Evolutionary conservation across 2,113 vertebrate genomes (phyloP).

Genomic region (Clarias gariepinus): DNA sequence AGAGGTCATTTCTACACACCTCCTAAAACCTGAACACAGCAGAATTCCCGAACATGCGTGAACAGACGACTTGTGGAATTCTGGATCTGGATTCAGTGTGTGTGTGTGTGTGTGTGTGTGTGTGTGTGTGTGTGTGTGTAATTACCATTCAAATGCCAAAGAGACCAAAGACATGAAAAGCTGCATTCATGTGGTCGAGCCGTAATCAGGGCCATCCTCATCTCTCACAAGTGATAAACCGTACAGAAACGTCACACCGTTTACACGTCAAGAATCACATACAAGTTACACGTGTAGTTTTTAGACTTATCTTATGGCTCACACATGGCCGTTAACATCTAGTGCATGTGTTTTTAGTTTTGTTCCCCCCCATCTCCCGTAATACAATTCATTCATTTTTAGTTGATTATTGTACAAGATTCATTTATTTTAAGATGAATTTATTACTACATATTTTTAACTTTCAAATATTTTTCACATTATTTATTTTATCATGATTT

Average conservation of each 20-base stretch:
- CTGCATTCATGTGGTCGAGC: slow-evolving; percentile 17
- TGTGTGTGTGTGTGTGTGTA: slow-evolving; percentile 10
- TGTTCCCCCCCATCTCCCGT: not conserved
- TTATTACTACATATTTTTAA: too few relatives aligned
- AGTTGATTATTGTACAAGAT: not conserved
- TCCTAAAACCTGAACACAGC: not conserved
- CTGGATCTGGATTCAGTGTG: not conserved
- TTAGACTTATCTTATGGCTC: too few relatives aligned
- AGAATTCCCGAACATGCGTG: not conserved
- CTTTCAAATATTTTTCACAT: not conserved
- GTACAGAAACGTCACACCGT: not conserved
- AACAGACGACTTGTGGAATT: not conserved
- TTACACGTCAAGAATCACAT: not conserved
- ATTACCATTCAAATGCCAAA: not conserved
- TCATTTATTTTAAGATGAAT: not conserved
- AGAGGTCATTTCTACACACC: slow-evolving; percentile 36
- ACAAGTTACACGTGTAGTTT: not conserved
- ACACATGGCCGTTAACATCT: not conserved
- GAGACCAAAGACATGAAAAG: not conserved
- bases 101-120: slow-evolving; percentile 10
- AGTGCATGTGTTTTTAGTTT: not conserved
- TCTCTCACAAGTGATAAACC: slow-evolving; percentile 15
- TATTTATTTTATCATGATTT: not conserved
- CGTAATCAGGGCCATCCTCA: slow-evolving; percentile 27
- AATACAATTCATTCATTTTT: not conserved